These are phyloP conservation scores for Sus scrofa DNA, from an alignment of 2,113 vertebrate genomes.

Conservation along the genomic window T2T-Sscrofa CM000829.6:32936001-32936500, in stretches of 20 bases:
- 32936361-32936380: neutral
- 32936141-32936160: too few species aligned
- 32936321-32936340: neutral
- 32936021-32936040: neutral
- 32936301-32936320: neutral
- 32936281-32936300: too few species aligned
- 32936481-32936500: neutral
- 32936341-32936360: neutral
- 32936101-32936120: too few species aligned
- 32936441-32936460: neutral
- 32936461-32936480: neutral
- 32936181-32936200: too few species aligned
- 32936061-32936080: too few species aligned
- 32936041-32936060: neutral
- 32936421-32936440: neutral
- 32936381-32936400: neutral
- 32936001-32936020: neutral
- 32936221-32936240: too few species aligned
- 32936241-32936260: too few species aligned
- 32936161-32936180: too few species aligned
- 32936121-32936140: too few species aligned
- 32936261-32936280: too few species aligned
- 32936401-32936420: neutral
- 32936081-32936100: too few species aligned
- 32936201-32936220: too few species aligned